Evolutionary conservation across 2,888 invertebrate species (phyloP).

Genomic region (Baccha elongata): DNA sequence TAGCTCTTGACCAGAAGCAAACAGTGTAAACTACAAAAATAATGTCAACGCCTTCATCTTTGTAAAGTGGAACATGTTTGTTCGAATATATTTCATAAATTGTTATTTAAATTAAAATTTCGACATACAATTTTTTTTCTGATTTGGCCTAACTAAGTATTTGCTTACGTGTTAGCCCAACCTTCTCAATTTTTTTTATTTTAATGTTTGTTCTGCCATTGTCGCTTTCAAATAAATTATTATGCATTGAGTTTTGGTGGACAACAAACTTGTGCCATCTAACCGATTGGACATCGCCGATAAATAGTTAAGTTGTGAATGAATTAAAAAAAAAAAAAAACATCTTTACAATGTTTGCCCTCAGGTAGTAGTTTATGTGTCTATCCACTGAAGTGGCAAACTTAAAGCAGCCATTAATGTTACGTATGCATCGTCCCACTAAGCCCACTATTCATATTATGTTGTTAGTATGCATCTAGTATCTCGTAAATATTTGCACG

Average conservation of each 20-base stretch:
- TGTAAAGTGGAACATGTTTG: constrained; percentile 54
- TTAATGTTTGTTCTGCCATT: constrained; percentile 54
- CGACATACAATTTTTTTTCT: constrained; percentile 28
- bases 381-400: constrained; percentile 50
- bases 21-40: not conserved
- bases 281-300: constrained; percentile 9
- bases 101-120: constrained; percentile 46
- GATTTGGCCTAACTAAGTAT: constrained; percentile 38
- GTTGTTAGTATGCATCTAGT: constrained; percentile 69
- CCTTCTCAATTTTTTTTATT: constrained; percentile 23
- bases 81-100: constrained; percentile 26
- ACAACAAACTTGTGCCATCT: constrained; percentile 42
- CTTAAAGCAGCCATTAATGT: constrained; percentile 33
- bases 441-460: constrained; percentile 49
- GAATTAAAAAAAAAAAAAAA: not conserved
- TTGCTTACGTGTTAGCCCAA: constrained; percentile 43
- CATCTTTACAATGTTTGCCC: constrained; percentile 38
- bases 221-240: constrained; percentile 53
- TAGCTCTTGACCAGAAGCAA: not conserved
- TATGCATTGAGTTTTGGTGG: constrained; percentile 47
- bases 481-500: constrained; percentile 66
- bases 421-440: constrained; percentile 29
- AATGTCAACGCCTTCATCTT: constrained; percentile 1
- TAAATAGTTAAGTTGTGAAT: constrained; percentile 33
- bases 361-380: constrained; percentile 42